phyloP scores from a whole-genome alignment of 2,113 vertebrate species.

The Triplophysa siluroides region DNA sequence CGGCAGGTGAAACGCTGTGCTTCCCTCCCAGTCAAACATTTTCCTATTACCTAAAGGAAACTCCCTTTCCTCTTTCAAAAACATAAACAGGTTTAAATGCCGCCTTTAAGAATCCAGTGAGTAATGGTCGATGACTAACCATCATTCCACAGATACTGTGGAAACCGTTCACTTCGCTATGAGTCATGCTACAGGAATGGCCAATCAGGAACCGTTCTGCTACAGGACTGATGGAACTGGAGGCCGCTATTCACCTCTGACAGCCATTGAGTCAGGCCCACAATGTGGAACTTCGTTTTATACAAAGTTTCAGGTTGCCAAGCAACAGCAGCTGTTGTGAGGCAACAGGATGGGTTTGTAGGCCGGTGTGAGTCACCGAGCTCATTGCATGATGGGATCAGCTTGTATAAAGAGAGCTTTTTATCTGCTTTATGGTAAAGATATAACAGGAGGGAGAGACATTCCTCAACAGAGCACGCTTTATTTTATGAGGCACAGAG shows the following conservation, averaged over 20 bases:
- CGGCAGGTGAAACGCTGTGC: constrained; percentile 28
- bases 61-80: neutral
- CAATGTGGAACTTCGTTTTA: constrained; percentile 50
- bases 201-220: neutral
- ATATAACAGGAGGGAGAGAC: constrained; percentile 28
- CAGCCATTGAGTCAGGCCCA: constrained; percentile 62
- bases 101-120: constrained; percentile 7
- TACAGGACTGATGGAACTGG: constrained; percentile 41
- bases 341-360: constrained; percentile 37
- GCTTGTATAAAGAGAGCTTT: constrained; percentile 21
- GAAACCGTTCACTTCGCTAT: constrained; percentile 30
- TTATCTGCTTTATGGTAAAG: constrained; percentile 6
- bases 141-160: constrained; percentile 47
- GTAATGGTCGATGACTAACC: constrained; percentile 32
- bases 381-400: constrained; percentile 21
- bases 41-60: constrained; percentile 22
- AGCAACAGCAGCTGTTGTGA: constrained; percentile 52
- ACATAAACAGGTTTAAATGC: constrained; percentile 7
- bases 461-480: constrained; percentile 36
- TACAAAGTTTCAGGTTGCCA: constrained; percentile 43
- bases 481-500: constrained; percentile 21
- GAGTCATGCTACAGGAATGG: constrained; percentile 44
- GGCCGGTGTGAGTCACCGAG: constrained; percentile 38
- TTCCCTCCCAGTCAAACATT: neutral
- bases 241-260: constrained; percentile 30